Percentiles rank a stretch among this genome's conserved stretches.
Evolutionary conservation across 2,797 vertebrate genomes (phyloP).

Genomic region (Sorex maritimensis): DNA sequence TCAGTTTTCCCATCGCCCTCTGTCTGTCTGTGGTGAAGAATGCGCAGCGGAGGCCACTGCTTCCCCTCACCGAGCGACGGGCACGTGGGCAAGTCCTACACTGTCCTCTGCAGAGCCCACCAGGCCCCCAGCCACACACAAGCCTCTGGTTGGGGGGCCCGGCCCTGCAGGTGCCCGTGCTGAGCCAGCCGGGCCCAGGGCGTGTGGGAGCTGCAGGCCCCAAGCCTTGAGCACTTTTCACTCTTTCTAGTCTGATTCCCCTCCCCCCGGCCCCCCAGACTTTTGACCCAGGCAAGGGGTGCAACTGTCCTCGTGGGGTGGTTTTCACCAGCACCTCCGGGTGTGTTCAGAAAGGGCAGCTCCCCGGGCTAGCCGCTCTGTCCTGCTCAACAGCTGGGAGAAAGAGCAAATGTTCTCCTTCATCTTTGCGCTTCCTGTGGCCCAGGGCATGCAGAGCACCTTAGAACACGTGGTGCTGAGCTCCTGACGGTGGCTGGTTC

Average conservation of each 20-base stretch:
- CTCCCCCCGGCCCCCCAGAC: background rate
- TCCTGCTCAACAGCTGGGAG: background rate
- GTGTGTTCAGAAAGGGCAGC: background rate
- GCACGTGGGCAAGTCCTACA: background rate
- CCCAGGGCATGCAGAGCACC: background rate
- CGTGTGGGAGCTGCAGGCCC: background rate
- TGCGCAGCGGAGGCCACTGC: no score
- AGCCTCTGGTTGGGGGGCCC: background rate
- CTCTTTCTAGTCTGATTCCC: constrained; percentile 39
- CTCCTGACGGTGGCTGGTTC: background rate
- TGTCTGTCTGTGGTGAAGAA: background rate
- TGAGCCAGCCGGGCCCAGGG: background rate
- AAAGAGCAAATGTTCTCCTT: background rate
- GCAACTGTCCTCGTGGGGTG: background rate
- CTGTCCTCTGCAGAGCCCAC: background rate
- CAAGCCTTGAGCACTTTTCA: background rate
- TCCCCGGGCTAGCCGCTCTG: background rate
- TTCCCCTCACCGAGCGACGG: no score
- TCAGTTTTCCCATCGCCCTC: background rate
- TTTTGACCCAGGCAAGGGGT: background rate
- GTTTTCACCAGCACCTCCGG: constrained; percentile 32
- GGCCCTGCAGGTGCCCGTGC: background rate
- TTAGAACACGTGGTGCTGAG: background rate
- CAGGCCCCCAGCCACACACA: background rate
- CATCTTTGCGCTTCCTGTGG: background rate